Conservation (phyloP, 2,113 vertebrate species). For the Mixornis gularis region DNA sequence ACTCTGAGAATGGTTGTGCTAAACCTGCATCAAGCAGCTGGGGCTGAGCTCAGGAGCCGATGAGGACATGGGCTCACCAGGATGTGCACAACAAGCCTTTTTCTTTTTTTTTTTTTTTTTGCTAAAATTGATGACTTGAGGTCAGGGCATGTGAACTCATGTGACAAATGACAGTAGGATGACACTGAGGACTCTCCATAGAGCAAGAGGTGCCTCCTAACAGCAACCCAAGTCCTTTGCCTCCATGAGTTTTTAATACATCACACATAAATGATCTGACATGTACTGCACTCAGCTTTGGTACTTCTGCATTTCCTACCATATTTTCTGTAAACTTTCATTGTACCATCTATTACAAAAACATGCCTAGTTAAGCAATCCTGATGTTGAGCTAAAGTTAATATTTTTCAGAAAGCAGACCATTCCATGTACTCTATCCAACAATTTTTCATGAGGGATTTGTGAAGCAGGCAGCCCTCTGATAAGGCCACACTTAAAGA, state of each 20-base stretch:
- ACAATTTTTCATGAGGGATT: background rate
- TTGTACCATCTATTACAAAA: background rate
- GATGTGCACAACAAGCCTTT: background rate
- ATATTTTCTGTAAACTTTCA: background rate
- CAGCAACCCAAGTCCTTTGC: background rate
- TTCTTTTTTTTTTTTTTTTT: background rate
- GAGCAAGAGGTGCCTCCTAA: background rate
- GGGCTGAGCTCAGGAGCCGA: background rate
- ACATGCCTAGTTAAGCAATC: background rate
- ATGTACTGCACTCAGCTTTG: background rate
- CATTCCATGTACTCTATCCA: background rate
- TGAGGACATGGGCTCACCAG: background rate
- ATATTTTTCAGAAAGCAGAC: background rate
- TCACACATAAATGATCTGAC: background rate
- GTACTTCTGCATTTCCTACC: background rate
- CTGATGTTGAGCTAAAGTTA: background rate
- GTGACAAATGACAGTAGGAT: background rate
- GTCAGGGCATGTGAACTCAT: background rate
- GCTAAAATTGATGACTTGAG: background rate
- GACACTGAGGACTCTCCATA: background rate
- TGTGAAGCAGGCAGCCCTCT: background rate
- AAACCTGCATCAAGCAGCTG: background rate
- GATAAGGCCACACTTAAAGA: background rate
- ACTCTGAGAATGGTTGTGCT: background rate
- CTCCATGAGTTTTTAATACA: background rate